Percentiles rank a stretch among this genome's conserved stretches.
These are phyloP conservation scores for Bombus picipes DNA, from an alignment of 1,140 invertebrate species.

Conservation along the genomic window DNA sequence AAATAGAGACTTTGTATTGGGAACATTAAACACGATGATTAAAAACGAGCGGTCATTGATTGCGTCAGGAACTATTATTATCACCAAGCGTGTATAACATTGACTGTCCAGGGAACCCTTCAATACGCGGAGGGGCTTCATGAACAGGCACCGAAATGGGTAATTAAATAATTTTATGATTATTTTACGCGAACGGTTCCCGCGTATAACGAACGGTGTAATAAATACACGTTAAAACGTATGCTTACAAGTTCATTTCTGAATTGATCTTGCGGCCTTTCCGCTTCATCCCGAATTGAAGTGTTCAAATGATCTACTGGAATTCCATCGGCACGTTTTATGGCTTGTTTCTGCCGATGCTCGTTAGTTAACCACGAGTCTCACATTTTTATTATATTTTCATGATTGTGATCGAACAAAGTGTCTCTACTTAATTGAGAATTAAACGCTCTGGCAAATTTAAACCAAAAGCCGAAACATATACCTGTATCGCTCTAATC, in stretches of 20 bases:
- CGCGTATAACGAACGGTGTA: constrained; percentile 1
- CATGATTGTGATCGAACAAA: too few species aligned
- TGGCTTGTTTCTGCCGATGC: constrained; percentile 15
- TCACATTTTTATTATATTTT: background rate
- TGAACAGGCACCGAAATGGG: constrained; percentile 10
- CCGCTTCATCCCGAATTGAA: background rate
- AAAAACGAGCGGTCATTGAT: constrained; percentile 13
- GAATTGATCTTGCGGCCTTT: background rate
- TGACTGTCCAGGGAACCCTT: background rate
- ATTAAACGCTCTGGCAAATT: too few species aligned
- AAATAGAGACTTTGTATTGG: constrained; percentile 51
- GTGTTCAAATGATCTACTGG: constrained; percentile 20
- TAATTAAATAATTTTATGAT: constrained; percentile 65
- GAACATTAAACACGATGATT: constrained; percentile 49
- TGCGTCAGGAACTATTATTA: constrained; percentile 53
- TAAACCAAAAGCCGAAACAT: too few species aligned
- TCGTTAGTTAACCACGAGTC: background rate
- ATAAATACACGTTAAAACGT: constrained; percentile 58
- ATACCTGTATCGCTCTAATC: too few species aligned
- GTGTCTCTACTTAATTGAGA: too few species aligned
- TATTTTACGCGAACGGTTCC: constrained; percentile 48
- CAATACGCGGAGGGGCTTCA: background rate
- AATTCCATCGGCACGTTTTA: constrained; percentile 50
- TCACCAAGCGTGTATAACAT: constrained; percentile 15
- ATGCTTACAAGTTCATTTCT: background rate